Percentiles rank a stretch among this genome's conserved stretches.
Conservation (phyloP, 2,797 vertebrate species). For the Moxostoma hubbsi region DNA sequence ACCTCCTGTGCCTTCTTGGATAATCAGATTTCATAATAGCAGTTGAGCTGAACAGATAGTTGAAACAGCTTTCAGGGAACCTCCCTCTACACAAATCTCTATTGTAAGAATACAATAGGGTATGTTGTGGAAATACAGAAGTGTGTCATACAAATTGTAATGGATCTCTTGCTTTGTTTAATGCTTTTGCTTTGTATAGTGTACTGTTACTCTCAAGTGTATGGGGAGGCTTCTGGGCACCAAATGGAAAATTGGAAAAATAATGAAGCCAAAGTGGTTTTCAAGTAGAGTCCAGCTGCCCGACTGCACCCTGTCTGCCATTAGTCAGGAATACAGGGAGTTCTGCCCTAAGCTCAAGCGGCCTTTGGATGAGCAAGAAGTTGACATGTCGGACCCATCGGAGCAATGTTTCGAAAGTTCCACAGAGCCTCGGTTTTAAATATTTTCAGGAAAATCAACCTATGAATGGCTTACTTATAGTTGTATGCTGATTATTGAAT, state of each 20-base stretch:
- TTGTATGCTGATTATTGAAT: not conserved
- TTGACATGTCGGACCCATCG: not conserved
- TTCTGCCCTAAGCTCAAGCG: not conserved
- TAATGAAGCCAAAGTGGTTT: not conserved
- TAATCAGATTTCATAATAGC: conserved; percentile 33
- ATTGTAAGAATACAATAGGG: not conserved
- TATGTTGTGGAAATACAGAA: conserved; percentile 11
- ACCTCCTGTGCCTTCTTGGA: conserved; percentile 18
- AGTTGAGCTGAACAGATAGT: conserved; percentile 26
- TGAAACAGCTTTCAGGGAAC: conserved; percentile 10
- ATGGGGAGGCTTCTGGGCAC: not conserved
- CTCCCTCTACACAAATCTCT: conserved; percentile 2
- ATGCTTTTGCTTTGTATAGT: conserved; percentile 14
- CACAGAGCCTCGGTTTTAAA: not conserved
- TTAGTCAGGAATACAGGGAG: not conserved
- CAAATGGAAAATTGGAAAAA: too few relatives aligned
- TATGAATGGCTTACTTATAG: not conserved
- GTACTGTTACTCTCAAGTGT: not conserved
- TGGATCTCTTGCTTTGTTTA: conserved; percentile 1
- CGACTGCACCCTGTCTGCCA: not conserved
- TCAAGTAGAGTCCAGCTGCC: too few relatives aligned
- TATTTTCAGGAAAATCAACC: not conserved
- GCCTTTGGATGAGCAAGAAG: not conserved
- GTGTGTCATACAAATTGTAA: conserved; percentile 6
- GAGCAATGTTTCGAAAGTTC: not conserved